These are phyloP conservation scores for Polyommatus iphigenia DNA, from an alignment of 2,888 invertebrate species.

Conservation along the genomic window DNA sequence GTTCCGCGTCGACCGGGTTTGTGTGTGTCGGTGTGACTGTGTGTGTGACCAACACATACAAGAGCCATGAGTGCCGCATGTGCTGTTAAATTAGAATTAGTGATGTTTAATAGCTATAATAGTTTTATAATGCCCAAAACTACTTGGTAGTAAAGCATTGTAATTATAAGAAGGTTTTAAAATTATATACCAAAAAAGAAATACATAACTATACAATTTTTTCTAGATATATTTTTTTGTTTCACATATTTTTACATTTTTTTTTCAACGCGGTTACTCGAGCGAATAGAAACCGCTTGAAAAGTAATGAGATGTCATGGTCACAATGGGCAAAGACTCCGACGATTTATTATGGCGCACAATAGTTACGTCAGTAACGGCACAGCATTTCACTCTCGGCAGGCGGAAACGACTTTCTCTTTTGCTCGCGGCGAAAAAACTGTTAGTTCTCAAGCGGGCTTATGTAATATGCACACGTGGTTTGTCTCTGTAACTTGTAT, in stretches of 20 bases:
- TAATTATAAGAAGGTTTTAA: too few relatives aligned
- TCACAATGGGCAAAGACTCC: slow-evolving; percentile 36
- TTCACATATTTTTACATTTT: not conserved
- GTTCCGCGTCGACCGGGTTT: slow-evolving; percentile 42
- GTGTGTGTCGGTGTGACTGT: slow-evolving; percentile 34
- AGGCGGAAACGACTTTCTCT: slow-evolving; percentile 79
- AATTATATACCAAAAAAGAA: too few relatives aligned
- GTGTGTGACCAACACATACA: slow-evolving; percentile 23
- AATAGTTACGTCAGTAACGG: slow-evolving; percentile 70
- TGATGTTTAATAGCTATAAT: not conserved
- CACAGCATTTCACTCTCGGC: slow-evolving; percentile 78
- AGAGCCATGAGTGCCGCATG: not conserved
- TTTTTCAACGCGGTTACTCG: not conserved
- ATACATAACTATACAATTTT: not conserved
- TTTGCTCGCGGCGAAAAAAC: slow-evolving; percentile 61
- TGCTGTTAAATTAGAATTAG: slow-evolving; percentile 7
- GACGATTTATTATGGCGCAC: slow-evolving; percentile 46
- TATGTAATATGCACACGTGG: slow-evolving; percentile 38
- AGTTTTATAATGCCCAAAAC: not conserved
- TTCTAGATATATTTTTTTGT: too few relatives aligned
- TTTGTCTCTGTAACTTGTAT: not conserved
- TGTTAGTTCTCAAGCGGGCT: slow-evolving; percentile 49
- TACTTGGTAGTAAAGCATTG: too few relatives aligned
- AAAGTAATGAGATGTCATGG: slow-evolving; percentile 30
- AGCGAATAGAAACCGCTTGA: slow-evolving; percentile 20